Evolutionary conservation across 37 sponge, comb jelly and placozoan species (phyloP).

Genomic region (Bolinopsis microptera): DNA sequence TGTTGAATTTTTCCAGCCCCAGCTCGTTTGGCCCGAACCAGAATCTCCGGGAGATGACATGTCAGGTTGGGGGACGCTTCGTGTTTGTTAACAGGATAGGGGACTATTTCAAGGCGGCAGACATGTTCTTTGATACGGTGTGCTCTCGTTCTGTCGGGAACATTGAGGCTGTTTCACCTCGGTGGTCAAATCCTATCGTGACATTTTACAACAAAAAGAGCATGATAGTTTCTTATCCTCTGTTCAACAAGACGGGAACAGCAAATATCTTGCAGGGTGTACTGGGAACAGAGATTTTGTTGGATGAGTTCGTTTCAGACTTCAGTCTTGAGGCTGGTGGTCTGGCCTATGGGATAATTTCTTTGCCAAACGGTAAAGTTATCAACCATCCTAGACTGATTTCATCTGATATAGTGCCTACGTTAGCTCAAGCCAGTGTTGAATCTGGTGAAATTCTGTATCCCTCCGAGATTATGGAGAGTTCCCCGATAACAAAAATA

Average conservation of each 20-base stretch:
- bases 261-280: constrained; percentile 8
- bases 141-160: neutral
- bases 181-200: constrained; percentile 9
- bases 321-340: neutral
- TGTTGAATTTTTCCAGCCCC: constrained; percentile 53
- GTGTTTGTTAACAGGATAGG: neutral
- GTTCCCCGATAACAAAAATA: neutral
- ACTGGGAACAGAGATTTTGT: constrained; percentile 37
- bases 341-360: neutral
- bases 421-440: neutral
- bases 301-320: neutral
- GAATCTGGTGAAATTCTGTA: neutral
- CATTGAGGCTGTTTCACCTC: neutral
- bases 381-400: neutral
- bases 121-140: constrained; percentile 18
- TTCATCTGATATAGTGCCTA: neutral
- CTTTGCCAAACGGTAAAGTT: neutral
- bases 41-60: constrained; percentile 1
- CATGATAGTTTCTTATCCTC: neutral
- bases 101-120: constrained; percentile 49
- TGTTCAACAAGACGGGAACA: neutral
- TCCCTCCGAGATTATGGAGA: neutral
- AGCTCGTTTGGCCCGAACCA: constrained; percentile 16
- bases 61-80: neutral
- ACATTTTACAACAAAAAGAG: neutral